A percentile compares a stretch with the other conserved stretches of the same genome.
phyloP scores from a whole-genome alignment of 1,140 invertebrate genomes.

The Pogonus chalceus region DNA sequence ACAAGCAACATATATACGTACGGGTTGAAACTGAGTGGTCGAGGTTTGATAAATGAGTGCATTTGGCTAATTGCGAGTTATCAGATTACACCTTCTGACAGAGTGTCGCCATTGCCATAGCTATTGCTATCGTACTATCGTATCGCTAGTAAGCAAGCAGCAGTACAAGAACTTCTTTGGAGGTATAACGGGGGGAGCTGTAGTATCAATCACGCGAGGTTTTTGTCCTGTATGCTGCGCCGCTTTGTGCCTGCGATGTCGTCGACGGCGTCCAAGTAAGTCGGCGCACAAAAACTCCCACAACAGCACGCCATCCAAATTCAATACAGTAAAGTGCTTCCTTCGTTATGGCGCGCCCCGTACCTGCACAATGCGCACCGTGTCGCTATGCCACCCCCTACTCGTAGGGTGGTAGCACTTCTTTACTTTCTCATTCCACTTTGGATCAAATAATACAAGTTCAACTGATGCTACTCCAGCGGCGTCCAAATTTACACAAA shows the following conservation, averaged over 20 bases:
- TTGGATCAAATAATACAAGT: too few species aligned
- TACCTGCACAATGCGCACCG: background rate
- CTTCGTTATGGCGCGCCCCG: background rate
- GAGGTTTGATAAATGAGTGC: constrained; percentile 30
- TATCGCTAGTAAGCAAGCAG: background rate
- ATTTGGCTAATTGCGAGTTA: constrained; percentile 34
- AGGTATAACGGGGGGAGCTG: background rate
- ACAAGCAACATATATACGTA: constrained; percentile 9
- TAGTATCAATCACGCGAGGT: constrained; percentile 6
- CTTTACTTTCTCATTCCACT: too few species aligned
- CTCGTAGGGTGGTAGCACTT: background rate
- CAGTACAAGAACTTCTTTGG: background rate
- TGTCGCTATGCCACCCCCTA: background rate
- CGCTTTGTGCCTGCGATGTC: constrained; percentile 8
- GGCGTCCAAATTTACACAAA: background rate
- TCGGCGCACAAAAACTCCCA: constrained; percentile 21
- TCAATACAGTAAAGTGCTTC: constrained; percentile 36
- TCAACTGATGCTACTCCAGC: too few species aligned
- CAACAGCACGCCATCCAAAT: constrained; percentile 24
- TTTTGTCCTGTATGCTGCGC: background rate
- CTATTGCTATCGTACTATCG: background rate
- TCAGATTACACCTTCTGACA: constrained; percentile 28
- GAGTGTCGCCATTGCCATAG: background rate
- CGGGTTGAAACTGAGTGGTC: background rate
- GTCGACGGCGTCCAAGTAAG: background rate